These are phyloP conservation scores for Parasteatoda lunata DNA, from an alignment of 2,888 invertebrate species.

Conservation along the genomic window DNA sequence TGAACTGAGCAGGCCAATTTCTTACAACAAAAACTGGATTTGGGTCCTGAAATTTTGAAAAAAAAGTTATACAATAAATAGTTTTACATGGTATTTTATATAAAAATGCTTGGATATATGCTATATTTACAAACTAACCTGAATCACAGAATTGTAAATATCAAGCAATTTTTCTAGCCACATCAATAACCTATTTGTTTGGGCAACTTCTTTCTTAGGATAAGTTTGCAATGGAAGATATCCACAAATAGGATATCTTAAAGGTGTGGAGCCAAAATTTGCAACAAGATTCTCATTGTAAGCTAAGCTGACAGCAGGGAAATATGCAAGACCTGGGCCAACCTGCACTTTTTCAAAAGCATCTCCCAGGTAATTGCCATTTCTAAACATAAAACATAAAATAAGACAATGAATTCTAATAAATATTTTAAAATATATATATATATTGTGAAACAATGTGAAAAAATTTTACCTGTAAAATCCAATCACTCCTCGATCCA, in stretches of 20 bases:
- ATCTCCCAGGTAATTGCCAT: slow-evolving; percentile 83
- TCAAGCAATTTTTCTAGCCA: slow-evolving; percentile 76
- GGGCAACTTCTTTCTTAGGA: slow-evolving; percentile 72
- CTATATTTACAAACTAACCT: slow-evolving; percentile 24
- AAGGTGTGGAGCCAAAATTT: slow-evolving; percentile 84
- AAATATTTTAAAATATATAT: background rate
- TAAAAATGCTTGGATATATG: background rate
- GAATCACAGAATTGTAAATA: slow-evolving; percentile 71
- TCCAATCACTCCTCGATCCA: slow-evolving; percentile 82
- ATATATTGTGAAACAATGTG: background rate
- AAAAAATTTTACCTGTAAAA: slow-evolving; percentile 65
- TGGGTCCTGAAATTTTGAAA: slow-evolving; percentile 30
- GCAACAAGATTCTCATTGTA: slow-evolving; percentile 84
- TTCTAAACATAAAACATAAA: slow-evolving; percentile 77
- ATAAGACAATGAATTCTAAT: background rate
- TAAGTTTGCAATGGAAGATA: slow-evolving; percentile 81
- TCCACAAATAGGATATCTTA: slow-evolving; percentile 81
- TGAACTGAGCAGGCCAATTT: slow-evolving; percentile 59
- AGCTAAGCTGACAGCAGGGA: slow-evolving; percentile 86
- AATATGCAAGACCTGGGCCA: slow-evolving; percentile 85
- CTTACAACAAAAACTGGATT: slow-evolving; percentile 58
- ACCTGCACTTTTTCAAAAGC: slow-evolving; percentile 83
- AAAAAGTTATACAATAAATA: background rate
- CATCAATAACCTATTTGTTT: slow-evolving; percentile 75
- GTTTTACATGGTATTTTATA: background rate